Evolutionary conservation across 2,888 invertebrate genomes (phyloP), one percentile per base, ranked within the genome.

Genomic region (Oasisia sp.): DNA sequence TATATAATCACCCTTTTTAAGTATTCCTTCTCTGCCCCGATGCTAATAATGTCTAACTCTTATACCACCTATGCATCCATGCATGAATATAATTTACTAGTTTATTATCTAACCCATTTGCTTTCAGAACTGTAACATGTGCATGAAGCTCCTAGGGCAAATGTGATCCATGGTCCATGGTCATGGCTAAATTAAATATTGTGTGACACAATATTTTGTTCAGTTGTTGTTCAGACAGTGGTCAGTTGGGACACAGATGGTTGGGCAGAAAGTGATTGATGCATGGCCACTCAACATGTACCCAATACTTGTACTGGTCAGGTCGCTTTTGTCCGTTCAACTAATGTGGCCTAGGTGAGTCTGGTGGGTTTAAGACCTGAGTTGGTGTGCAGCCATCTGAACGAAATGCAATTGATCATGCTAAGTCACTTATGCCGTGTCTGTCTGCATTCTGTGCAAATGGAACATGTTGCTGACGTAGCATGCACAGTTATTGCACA

Each of bases 381-480:
- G 27, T 74, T 27, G 27, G 27, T 74, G 1, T 74, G 74, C 74
- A 74, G 27, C 74, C 74, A 74, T 27, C 74, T 74, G 74, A 27
- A 74, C 27, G n/a, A 74, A 74, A 74, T 74, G 74, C 74, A 74
- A 74, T 74, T 74, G 74, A 74, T 74, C 74, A 74, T 27, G 74
- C 74, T n/a, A 74, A 74, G 74, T 50, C 50, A 74, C n/a, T n/a
- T 27, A 0, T 74, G 27, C 7, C 19, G 3, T 74, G 5, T 74
- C 7, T 74, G 74, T 74, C 74, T 74, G 74, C n/a, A 74, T 27
- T 74, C 74, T 74, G 74, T 74, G 19, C 19, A 74, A 74, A 19
- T 27, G 74, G n/a, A 74, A 74, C n/a, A 27, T 19, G 27, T 27
- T 27, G n/a, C n/a, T n/a, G 74, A n/a, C n/a, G 7, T 27, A 74